Percentiles rank a stretch among this genome's conserved stretches.
Evolutionary conservation across 2,113 vertebrate species (phyloP).

Genomic region (Archocentrus centrarchus): DNA sequence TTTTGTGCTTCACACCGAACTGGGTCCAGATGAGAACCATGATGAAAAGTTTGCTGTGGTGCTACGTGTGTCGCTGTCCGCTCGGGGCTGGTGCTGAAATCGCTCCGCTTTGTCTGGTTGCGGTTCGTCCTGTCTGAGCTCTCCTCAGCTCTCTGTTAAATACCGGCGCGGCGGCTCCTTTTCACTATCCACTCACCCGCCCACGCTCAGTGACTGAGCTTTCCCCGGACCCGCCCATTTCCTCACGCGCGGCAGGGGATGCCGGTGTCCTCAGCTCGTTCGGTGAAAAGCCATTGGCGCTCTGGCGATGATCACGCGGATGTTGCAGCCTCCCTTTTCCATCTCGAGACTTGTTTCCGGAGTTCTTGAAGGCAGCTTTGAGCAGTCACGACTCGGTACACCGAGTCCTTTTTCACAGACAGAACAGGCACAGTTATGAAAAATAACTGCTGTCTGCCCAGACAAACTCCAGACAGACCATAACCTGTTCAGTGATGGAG

Average conservation of each 20-base stretch:
- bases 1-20: conserved; percentile 84
- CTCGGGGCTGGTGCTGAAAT: conserved; percentile 65
- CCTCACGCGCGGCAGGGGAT: conserved; percentile 73
- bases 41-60: neutral
- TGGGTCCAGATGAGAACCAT: conserved; percentile 87
- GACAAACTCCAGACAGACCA: conserved; percentile 35
- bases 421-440: conserved; percentile 11
- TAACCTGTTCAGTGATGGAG: conserved; percentile 1
- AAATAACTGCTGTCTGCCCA: conserved; percentile 23
- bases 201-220: conserved; percentile 80
- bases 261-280: conserved; percentile 65
- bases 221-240: conserved; percentile 75
- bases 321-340: conserved; percentile 77
- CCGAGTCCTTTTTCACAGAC: conserved; percentile 31
- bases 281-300: conserved; percentile 63
- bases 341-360: conserved; percentile 80
- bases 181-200: conserved; percentile 59
- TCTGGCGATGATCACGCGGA: conserved; percentile 66
- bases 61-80: conserved; percentile 68
- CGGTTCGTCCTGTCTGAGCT: conserved; percentile 50
- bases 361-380: conserved; percentile 69
- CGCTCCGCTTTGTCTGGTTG: neutral
- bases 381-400: conserved; percentile 67
- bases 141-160: conserved; percentile 52
- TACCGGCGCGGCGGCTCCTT: conserved; percentile 58